Conservation (phyloP, 2,113 vertebrate species). For the Rhipidura dahli region DNA sequence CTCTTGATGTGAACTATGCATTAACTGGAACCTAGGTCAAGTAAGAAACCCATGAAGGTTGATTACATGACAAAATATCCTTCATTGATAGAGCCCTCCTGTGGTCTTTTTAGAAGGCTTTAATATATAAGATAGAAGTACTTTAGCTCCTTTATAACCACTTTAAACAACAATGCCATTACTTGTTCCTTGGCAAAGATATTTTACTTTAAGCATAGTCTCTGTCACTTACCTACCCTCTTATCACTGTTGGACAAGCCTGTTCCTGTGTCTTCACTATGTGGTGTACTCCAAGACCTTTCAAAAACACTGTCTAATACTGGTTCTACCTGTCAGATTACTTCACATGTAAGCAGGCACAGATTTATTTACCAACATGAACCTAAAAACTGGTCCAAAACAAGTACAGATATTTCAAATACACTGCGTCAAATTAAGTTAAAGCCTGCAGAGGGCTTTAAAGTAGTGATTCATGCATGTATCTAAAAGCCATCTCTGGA, state of each 20-base stretch:
- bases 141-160: not conserved
- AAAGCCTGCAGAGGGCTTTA: not conserved
- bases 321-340: not conserved
- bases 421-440: not conserved
- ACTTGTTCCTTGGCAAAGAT: not conserved
- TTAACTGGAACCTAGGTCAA: not conserved
- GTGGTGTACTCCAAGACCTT: not conserved
- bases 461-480: not conserved
- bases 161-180: not conserved
- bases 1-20: not conserved
- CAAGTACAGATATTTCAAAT: not conserved
- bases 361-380: not conserved
- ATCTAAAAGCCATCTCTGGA: not conserved
- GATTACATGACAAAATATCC: not conserved
- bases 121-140: not conserved
- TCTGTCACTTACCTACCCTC: not conserved
- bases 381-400: not conserved
- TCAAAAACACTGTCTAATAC: not conserved
- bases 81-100: not conserved
- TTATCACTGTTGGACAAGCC: not conserved
- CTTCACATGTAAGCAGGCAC: not conserved
- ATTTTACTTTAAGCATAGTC: not conserved
- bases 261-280: not conserved
- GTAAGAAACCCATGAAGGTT: not conserved
- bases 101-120: not conserved